These are phyloP conservation scores for Myoxocephalus aenaeus DNA, from an alignment of 2,797 vertebrate genomes.

Conservation along the genomic window DNA sequence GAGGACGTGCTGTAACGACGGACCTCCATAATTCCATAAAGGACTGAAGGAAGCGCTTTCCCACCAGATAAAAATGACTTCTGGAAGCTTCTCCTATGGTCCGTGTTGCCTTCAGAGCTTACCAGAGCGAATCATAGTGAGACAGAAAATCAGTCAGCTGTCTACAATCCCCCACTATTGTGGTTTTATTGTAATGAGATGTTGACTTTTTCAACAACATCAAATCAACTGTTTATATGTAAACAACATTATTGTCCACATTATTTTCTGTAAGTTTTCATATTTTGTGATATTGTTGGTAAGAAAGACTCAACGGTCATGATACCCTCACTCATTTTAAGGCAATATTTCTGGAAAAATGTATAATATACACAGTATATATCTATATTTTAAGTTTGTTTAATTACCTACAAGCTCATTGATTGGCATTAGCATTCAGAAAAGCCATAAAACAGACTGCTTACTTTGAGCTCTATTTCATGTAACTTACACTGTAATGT, in stretches of 20 bases:
- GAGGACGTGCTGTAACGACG: not conserved
- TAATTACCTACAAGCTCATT: constrained; percentile 2
- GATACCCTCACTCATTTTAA: too few species aligned
- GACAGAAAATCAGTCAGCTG: not conserved
- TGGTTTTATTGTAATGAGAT: not conserved
- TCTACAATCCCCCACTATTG: not conserved
- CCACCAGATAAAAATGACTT: not conserved
- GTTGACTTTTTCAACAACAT: not conserved
- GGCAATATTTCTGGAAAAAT: too few species aligned
- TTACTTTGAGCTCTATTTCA: constrained; percentile 26
- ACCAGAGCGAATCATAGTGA: not conserved
- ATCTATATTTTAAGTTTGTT: not conserved
- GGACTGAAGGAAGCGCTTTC: not conserved
- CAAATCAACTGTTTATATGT: not conserved
- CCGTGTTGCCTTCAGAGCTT: not conserved
- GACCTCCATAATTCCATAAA: not conserved
- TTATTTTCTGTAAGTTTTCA: not conserved
- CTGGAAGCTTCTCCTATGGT: not conserved
- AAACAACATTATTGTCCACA: not conserved
- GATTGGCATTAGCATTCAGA: constrained; percentile 38
- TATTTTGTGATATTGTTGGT: not conserved
- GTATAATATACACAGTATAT: too few species aligned
- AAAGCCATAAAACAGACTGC: constrained; percentile 22
- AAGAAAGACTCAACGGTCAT: not conserved
- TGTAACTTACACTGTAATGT: constrained; percentile 53